Percentiles rank a stretch among this genome's conserved stretches.
These are phyloP conservation scores for Temnothorax unifasciatus DNA, from an alignment of 2,888 invertebrate species.

Conservation along the genomic window DNA sequence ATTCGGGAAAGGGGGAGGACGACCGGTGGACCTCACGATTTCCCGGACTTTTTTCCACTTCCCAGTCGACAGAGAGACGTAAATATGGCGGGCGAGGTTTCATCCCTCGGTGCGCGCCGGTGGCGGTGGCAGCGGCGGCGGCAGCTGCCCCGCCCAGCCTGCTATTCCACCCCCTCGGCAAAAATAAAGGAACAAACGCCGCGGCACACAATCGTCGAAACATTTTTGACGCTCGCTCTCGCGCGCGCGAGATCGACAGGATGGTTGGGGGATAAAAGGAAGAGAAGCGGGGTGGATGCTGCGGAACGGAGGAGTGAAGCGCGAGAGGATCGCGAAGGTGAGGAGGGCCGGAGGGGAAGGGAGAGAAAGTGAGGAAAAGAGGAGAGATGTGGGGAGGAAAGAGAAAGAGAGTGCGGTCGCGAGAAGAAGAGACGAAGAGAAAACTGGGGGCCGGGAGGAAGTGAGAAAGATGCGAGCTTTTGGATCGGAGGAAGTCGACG, in stretches of 20 bases:
- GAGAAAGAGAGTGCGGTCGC: slow-evolving; percentile 18
- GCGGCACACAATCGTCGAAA: slow-evolving; percentile 83
- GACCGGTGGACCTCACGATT: slow-evolving; percentile 58
- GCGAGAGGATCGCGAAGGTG: slow-evolving; percentile 33
- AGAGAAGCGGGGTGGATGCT: slow-evolving; percentile 47
- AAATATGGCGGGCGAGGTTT: slow-evolving; percentile 85
- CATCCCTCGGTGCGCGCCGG: slow-evolving; percentile 80
- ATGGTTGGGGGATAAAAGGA: slow-evolving; percentile 23
- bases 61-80: slow-evolving; percentile 80
- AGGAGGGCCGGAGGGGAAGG: slow-evolving; percentile 51
- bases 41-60: slow-evolving; percentile 72
- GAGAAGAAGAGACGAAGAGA: slow-evolving; percentile 57
- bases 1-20: neutral
- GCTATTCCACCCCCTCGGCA: slow-evolving; percentile 80
- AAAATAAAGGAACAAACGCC: slow-evolving; percentile 84
- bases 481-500: slow-evolving; percentile 66
- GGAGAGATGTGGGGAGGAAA: slow-evolving; percentile 17
- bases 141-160: slow-evolving; percentile 80
- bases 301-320: slow-evolving; percentile 44
- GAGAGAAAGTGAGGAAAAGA: slow-evolving; percentile 30
- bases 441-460: slow-evolving; percentile 5
- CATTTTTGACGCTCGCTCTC: slow-evolving; percentile 81
- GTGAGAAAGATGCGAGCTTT: slow-evolving; percentile 65
- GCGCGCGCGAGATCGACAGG: slow-evolving; percentile 54
- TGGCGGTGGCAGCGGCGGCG: slow-evolving; percentile 63